phyloP scores from a whole-genome alignment of 2,113 vertebrate species.

The Sminthopsis crassicaudata region DNA sequence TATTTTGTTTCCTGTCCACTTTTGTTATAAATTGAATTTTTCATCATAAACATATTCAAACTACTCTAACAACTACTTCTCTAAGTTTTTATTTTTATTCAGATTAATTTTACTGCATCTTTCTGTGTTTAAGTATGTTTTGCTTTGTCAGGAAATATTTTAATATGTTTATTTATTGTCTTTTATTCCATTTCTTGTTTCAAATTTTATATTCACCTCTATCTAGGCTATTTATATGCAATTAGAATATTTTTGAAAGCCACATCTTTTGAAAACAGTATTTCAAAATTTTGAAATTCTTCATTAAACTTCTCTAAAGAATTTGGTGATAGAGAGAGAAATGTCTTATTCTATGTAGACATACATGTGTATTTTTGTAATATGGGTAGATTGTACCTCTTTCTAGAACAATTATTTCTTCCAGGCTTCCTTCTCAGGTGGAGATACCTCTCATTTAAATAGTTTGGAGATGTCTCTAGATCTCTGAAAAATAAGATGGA shows the following conservation, averaged over 20 bases:
- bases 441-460: neutral
- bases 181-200: neutral
- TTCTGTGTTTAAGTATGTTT: constrained; percentile 9
- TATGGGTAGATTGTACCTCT: neutral
- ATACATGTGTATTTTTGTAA: neutral
- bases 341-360: neutral
- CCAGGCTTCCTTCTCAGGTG: neutral
- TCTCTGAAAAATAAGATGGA: neutral
- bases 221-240: constrained; percentile 19
- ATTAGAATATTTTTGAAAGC: neutral
- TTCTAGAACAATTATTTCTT: neutral
- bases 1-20: neutral
- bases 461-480: neutral
- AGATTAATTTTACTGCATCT: neutral
- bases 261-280: neutral
- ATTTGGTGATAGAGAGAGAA: neutral
- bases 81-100: neutral
- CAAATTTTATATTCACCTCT: neutral
- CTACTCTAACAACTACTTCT: neutral
- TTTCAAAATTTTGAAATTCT: neutral
- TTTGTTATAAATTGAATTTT: constrained; percentile 9
- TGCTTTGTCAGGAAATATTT: constrained; percentile 28
- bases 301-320: neutral
- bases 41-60: neutral
- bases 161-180: neutral